These are phyloP conservation scores for Neogobius melanostomus DNA, from an alignment of 2,113 vertebrate genomes.

Conservation along the genomic window DNA sequence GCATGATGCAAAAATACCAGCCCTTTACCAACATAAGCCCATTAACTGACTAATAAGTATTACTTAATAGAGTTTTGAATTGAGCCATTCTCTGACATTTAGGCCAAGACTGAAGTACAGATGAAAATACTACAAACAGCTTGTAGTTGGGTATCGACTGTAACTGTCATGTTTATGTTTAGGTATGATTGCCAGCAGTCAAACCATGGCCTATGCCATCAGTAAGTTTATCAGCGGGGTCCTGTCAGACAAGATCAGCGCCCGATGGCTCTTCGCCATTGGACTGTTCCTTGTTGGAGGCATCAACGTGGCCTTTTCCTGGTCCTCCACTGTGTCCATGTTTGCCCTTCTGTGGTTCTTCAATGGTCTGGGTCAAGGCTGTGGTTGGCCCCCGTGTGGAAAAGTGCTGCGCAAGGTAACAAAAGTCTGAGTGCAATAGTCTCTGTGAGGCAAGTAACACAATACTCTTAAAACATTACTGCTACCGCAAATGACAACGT, in stretches of 20 bases:
- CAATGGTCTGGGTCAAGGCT: constrained; percentile 94
- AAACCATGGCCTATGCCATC: constrained; percentile 93
- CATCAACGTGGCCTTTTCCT: constrained; percentile 89
- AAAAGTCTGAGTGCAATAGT: no score
- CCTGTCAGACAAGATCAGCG: constrained; percentile 90
- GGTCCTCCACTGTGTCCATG: constrained; percentile 83
- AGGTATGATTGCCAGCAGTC: constrained; percentile 97
- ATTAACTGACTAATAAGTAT: neutral
- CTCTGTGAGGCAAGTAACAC: neutral
- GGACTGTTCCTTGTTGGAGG: constrained; percentile 91
- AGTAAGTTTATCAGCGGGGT: constrained; percentile 97
- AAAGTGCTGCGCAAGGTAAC: constrained; percentile 92
- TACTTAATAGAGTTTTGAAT: neutral
- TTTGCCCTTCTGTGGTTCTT: constrained; percentile 94
- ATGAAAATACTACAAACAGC: no score
- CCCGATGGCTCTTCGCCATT: constrained; percentile 92
- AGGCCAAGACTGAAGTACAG: neutral
- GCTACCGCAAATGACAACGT: no score
- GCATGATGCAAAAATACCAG: neutral
- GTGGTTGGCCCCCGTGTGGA: constrained; percentile 95
- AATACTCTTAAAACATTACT: neutral
- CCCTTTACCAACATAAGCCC: neutral
- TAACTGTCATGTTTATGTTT: constrained; percentile 6
- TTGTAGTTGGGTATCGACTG: neutral
- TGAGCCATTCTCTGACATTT: neutral